These are phyloP conservation scores for Cynopterus sphinx DNA, from an alignment of 2,797 vertebrate genomes.

Conservation along the genomic window DNA sequence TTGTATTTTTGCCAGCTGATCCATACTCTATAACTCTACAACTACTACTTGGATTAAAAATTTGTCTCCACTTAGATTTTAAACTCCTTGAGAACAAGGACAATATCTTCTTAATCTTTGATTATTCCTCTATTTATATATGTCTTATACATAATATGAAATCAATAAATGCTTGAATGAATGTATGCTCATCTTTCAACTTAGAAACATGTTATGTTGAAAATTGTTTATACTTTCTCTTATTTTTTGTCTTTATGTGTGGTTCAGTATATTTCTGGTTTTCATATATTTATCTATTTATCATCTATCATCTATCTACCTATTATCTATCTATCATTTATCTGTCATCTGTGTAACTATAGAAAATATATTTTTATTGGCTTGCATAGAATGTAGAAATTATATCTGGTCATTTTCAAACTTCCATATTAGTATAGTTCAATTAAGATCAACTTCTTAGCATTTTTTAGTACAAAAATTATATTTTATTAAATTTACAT, in stretches of 20 bases:
- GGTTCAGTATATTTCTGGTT: not conserved
- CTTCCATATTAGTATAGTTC: not conserved
- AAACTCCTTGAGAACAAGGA: not conserved
- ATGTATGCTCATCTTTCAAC: not conserved
- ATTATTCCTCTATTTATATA: not conserved
- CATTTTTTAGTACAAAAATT: not conserved
- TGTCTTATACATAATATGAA: not conserved
- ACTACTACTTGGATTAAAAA: not conserved
- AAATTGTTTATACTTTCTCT: not conserved
- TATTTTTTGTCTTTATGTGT: not conserved
- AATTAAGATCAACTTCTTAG: not conserved
- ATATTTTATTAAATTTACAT: not conserved
- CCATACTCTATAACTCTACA: not conserved
- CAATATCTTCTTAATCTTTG: not conserved
- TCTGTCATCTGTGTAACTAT: not conserved
- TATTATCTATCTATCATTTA: not conserved
- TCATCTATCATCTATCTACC: too few relatives aligned
- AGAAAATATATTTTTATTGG: not conserved
- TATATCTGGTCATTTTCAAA: not conserved
- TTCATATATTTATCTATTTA: not conserved
- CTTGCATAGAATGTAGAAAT: not conserved
- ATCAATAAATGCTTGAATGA: not conserved
- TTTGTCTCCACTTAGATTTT: not conserved
- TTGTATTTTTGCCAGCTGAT: not conserved
- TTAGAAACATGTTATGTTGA: not conserved